Base-by-base conservation (phyloP, 2,797 vertebrate species). In the Myiotriccus ornatus region DNA sequence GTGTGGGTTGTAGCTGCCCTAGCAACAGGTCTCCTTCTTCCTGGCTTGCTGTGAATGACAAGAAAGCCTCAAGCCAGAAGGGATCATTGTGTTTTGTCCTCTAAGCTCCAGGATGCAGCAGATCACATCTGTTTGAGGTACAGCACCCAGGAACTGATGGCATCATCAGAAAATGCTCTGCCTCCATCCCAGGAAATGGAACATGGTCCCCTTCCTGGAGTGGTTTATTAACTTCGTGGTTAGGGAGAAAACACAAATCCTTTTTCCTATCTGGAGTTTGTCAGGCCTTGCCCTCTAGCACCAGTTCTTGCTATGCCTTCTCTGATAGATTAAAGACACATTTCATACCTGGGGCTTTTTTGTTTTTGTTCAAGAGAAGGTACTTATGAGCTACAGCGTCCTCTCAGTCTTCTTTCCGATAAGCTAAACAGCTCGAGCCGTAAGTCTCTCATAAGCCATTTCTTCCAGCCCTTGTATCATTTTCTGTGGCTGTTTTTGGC, bases 401-500 rank as follows among this genome's bases (percentile, higher is more conserved):
- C 49, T 64, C 64, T 74, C 89, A 77, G 5, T 68, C 64, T 91
- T 87, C 35, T 52, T 60, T 68, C 59, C 3, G 6, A 70, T 60
- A 35, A 84, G 41, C 83, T 43, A 34, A 94, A 70, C 55, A 82
- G 59, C 75, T 44, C 3, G 15, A 90, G 59, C 85, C 71, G 65
- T 50, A 44, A 78, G 65, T 37, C 75, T 81, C 68, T 11, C 68
- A 20, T 8, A 75, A 94, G 73, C 76, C 43, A 20, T 90, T 94
- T 76, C 79, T 93, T 88, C 88, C 74, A 92, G 87, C 73, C 47
- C 47, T 20, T 25, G 7, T 83, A 80, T 95, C 69, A 64, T 93
- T 95, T 95, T 93, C 43, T 88, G 85, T 76, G 93, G 92, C 94
- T 96, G 87, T 34, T 92, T 95, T 96, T 95, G 94, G 96, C 94